Evolutionary conservation across 2,888 invertebrate species (phyloP).

Genomic region (Tachystola acroxantha): DNA sequence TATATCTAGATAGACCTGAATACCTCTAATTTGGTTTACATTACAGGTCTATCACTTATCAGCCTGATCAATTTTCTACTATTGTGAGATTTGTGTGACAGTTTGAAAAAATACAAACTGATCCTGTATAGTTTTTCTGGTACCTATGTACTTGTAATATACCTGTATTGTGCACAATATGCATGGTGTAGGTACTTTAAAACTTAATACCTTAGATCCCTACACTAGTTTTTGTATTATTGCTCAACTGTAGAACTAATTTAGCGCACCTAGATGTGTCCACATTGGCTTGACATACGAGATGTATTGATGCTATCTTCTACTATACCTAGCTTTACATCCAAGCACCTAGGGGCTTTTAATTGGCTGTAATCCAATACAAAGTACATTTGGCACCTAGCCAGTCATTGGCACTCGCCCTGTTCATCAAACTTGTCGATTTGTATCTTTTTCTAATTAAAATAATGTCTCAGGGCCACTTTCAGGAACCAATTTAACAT

Average conservation of each 20-base stretch:
- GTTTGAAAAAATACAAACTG: no score
- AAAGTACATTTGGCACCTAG: conserved; percentile 67
- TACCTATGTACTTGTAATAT: no score
- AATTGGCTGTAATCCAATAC: conserved; percentile 77
- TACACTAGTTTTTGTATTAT: conserved; percentile 12
- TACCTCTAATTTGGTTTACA: no score
- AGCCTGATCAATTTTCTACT: no score
- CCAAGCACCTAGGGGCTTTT: conserved; percentile 62
- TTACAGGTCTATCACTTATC: no score
- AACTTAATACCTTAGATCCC: no score
- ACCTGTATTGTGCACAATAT: no score
- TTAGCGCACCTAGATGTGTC: conserved; percentile 55
- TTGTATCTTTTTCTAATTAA: conserved; percentile 67
- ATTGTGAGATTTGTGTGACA: no score
- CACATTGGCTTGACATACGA: conserved; percentile 56
- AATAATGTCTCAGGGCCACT: conserved; percentile 28
- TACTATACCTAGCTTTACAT: conserved; percentile 43
- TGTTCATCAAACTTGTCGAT: conserved; percentile 71
- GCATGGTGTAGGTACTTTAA: no score
- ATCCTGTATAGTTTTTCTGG: no score
- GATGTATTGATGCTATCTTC: conserved; percentile 58
- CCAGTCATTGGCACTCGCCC: conserved; percentile 68
- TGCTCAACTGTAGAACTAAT: conserved; percentile 47
- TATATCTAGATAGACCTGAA: no score
- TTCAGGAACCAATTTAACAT: neutral